Evolutionary conservation across 2,113 vertebrate genomes (phyloP), one percentile per base, ranked within the genome.

Genomic region (Octodon degus): DNA sequence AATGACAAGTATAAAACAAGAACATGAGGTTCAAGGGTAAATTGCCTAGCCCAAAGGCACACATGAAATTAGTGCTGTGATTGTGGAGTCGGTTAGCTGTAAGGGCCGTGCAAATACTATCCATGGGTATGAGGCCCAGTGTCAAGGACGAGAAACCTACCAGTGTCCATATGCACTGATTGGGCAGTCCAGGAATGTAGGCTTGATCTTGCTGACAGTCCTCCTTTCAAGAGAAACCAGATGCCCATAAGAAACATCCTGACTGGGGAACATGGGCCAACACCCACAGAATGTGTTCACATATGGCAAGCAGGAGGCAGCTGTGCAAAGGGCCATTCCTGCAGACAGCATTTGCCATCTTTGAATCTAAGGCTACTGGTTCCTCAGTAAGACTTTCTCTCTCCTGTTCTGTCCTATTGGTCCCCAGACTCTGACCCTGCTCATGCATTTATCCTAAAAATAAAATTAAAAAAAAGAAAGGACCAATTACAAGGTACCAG

Each of bases 191-290:
- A 50, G 67, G 20, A 84, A 76, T 58, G 40, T 22, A 89, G 5
- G 7, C 4, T 13, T 63, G 62, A 17, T 84, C 68, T 70, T 85
- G 13, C 11, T 47, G 43, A 63, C 1, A 22, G 47, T 74, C 11
- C 19, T 89, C 83, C 7, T 83, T 62, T 86, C 55, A 91, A 63
- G 67, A 96, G 62, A 74, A 83, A 34, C 6, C 13, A 79, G 74
- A 77, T 22, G 14, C 12, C 43, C 90, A 43, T 60, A 74, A 58
- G 47, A 79, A 90, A 30, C 3, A 53, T 13, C 55, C 13, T 63
- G 16, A 84, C 55, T 63, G 8, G 14, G 83, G 68, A 91, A 60
- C 19, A 58, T 25, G 50, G 27, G 68, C 70, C 43, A 94, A 34
- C 20, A 11, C 17, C 17, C 32, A 81, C 16, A 80, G 40, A 16